A percentile compares a stretch with the other conserved stretches of the same genome.
phyloP scores from a whole-genome alignment of 1,140 invertebrate genomes.

The Wasmannia auropunctata region DNA sequence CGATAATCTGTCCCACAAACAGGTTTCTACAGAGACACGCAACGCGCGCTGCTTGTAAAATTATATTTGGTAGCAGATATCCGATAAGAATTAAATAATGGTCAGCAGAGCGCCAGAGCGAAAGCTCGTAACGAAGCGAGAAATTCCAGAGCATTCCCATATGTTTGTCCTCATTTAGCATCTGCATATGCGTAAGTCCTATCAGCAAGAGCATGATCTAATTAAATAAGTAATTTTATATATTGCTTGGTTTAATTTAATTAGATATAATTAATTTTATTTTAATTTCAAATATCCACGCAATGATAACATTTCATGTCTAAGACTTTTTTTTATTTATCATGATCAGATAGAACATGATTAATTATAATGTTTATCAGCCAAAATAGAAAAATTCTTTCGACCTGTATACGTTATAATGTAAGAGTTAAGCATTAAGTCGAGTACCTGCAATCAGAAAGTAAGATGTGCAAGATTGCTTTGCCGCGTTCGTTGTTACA shows the following conservation, averaged over 20 bases:
- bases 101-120: neutral
- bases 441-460: neutral
- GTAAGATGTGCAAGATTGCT: neutral
- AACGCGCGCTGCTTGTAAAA: neutral
- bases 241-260: neutral
- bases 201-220: neutral
- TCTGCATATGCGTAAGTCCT: neutral
- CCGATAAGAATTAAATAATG: constrained; percentile 20
- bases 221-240: neutral
- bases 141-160: neutral
- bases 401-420: neutral
- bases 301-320: neutral
- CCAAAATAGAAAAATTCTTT: neutral
- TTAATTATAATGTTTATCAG: neutral
- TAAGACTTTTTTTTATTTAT: neutral
- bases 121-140: constrained; percentile 17
- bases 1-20: neutral
- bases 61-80: constrained; percentile 25
- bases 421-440: neutral
- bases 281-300: neutral
- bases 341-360: neutral
- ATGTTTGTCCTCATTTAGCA: neutral
- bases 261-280: neutral
- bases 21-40: neutral
- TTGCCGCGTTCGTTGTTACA: neutral